Evolutionary conservation across 2,797 vertebrate genomes (phyloP), one percentile per base, ranked within the genome.

Genomic region (Hippoglossus hippoglossus): DNA sequence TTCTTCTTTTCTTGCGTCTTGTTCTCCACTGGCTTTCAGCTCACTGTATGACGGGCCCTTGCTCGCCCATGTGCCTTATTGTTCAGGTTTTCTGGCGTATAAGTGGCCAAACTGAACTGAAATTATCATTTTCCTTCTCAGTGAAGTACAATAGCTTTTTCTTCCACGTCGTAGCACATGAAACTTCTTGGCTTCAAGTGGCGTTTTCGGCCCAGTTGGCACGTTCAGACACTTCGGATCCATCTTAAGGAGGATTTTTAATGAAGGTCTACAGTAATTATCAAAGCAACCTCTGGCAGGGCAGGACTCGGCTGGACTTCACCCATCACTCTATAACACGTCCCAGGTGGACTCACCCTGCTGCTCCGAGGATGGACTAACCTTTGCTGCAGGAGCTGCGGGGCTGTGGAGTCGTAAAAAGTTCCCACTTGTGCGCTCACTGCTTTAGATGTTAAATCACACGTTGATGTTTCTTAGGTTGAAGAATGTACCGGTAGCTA

Each of bases 231-330:
- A 67, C 44, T 39, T 19, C 28, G 10, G 49, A 44, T 70, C 52
- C 36, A 39, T 61, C 70, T 75, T 68, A 61, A 61, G 28, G 61
- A 24, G 50, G 44, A 54, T 75, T 67, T 49, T 22, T 50, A 73
- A 73, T 54, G 49, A 67, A 68, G 59, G 53, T 64, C 63, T 71
- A 67, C 53, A 64, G 71, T 88, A 88, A 91, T 91, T 87, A 87
- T 75, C 63, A 57, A 66, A 54, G 60, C 60, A 56, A 67, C 34
- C 36, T 39, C 60, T 49, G 65, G 28, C 56, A 39, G 57, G 70
- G 46, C n/a, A 16, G 55, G 21, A 60, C 56, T 15, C 63, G 53
- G n/a, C 73, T 50, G 53, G 51, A 77, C 52, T 74, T 65, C 75
- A 24, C 53, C 39, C 46, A 51, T 64, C 47, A 4, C 63, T 7